Evolutionary conservation across 1,140 invertebrate genomes (phyloP), one percentile per base, ranked within the genome.

Genomic region (Chrysomallon squamiferum): DNA sequence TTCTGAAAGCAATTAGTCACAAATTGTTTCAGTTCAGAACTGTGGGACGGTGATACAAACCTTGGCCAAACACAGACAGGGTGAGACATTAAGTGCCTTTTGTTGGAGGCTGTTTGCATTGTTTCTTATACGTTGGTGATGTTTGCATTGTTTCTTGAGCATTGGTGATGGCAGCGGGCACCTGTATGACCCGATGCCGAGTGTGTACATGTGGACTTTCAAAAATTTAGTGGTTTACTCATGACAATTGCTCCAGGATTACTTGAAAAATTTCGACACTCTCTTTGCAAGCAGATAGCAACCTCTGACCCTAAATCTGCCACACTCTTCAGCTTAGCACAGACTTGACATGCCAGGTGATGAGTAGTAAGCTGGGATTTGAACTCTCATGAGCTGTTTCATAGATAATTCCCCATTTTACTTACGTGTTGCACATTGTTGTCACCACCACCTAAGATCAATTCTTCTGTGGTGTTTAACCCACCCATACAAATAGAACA

Each of bases 181-280:
- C 58, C 58, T 59, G 58, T 38, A 18, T 35, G 35, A 20, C 58
- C 58, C 15, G 38, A n/a, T n/a, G 25, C 25, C 33, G 25, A 59
- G 22, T 59, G 38, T 59, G 58, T 59, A 59, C 58, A 59, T 59
- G 58, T 11, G 33, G 58, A 59, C 38, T 27, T 29, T 30, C 33
- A 59, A 43, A 59, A 38, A 59, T 59, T 59, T 59, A 35, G 9
- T 25, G 41, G 58, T 59, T 59, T 59, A 59, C 58, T 43, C 58
- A 38, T 38, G 33, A 59, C 58, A 59, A 59, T 59, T 43, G 58
- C 38, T 27, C 18, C n/a, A 35, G 58, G 58, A 59, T 59, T 59
- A 59, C 9, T 18, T 2, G n/a, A 59, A 59, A 35, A 59, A 59
- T 59, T 59, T 59, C 18, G 25, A 35, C 7, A 38, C 33, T 59